Evolutionary conservation across 2,113 vertebrate genomes (phyloP).

Genomic region (Fregetta grallaria): DNA sequence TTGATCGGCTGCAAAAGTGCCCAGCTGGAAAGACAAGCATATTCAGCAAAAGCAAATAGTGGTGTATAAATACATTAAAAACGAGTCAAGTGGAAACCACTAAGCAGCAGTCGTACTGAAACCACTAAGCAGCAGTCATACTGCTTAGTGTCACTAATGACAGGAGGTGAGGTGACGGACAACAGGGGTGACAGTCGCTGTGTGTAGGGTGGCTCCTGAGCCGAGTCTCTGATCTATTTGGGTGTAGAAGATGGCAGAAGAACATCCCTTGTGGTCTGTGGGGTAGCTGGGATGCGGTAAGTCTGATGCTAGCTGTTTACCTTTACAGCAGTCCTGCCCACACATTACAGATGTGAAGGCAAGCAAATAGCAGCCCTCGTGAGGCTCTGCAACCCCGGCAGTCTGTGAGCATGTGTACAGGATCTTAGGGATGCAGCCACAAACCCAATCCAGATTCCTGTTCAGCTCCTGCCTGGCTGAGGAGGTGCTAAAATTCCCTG

Average conservation of each 20-base stretch:
- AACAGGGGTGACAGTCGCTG: fast-evolving
- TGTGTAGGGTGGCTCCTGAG: neutral
- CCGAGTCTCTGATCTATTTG: neutral
- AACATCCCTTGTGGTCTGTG: neutral
- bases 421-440: neutral
- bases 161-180: neutral
- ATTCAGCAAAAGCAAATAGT: neutral
- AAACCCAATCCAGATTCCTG: neutral
- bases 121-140: neutral
- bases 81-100: neutral
- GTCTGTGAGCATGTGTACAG: neutral
- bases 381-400: neutral
- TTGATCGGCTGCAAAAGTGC: neutral
- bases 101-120: neutral
- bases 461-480: neutral
- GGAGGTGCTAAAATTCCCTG: neutral
- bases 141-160: neutral
- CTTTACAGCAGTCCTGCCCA: neutral
- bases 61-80: neutral
- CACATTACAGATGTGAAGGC: neutral
- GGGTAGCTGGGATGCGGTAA: neutral
- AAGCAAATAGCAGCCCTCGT: neutral
- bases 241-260: neutral
- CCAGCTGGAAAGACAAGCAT: neutral
- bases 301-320: neutral